Evolutionary conservation across 2,888 invertebrate species (phyloP).

Genomic region (Lepidochrysops patricia): DNA sequence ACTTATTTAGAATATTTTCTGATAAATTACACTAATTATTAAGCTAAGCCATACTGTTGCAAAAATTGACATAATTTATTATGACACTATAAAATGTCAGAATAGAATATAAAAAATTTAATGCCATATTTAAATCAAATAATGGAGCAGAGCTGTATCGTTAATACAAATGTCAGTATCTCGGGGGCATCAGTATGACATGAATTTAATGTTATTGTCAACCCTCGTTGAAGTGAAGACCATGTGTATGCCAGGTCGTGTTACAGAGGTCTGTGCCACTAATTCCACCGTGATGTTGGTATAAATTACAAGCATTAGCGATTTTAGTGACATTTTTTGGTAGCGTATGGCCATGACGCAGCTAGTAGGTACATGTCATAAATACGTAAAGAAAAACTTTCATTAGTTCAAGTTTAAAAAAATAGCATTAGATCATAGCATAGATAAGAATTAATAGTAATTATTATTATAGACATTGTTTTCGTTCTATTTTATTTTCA

Average conservation of each 20-base stretch:
- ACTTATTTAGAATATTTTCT: no score
- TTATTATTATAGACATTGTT: no score
- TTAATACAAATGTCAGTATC: constrained; percentile 62
- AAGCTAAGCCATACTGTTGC: no score
- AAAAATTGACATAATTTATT: neutral
- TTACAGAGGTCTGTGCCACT: constrained; percentile 56
- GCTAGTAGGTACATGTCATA: no score
- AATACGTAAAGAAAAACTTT: no score
- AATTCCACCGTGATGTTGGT: constrained; percentile 37
- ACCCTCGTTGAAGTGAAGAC: constrained; percentile 67
- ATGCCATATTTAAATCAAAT: constrained; percentile 1
- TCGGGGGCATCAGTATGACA: constrained; percentile 56
- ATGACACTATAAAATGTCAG: neutral
- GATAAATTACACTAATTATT: no score
- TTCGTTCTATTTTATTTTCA: no score
- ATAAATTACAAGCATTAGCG: constrained; percentile 28
- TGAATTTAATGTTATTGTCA: constrained; percentile 66
- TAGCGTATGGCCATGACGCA: no score
- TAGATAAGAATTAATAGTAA: no score
- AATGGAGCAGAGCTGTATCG: constrained; percentile 52
- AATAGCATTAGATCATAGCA: no score
- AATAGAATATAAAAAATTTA: neutral
- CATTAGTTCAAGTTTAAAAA: no score
- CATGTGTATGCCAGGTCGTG: constrained; percentile 62
- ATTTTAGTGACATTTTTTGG: no score